phyloP scores from a whole-genome alignment of 2,888 invertebrate genomes.

The Agapetus fuscipes region DNA sequence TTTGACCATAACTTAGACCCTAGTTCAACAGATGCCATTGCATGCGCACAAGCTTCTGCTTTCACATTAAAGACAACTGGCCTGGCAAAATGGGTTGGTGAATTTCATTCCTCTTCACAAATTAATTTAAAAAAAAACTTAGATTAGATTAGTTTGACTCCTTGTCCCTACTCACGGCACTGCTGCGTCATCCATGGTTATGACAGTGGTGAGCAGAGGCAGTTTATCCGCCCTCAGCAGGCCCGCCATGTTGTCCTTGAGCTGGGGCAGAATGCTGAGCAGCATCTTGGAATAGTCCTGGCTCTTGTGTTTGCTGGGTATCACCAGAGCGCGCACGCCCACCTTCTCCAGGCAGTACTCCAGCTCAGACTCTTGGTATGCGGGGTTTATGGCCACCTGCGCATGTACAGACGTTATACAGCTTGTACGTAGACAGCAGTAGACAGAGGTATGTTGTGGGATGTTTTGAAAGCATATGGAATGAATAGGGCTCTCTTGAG shows the following conservation, averaged over 20 bases:
- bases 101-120: no score
- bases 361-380: conserved; percentile 62
- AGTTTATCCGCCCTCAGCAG: conserved; percentile 32
- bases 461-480: no score
- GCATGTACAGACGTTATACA: no score
- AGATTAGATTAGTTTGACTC: no score
- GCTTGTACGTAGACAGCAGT: no score
- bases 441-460: no score
- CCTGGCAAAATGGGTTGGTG: no score
- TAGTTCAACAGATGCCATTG: no score
- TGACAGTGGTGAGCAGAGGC: conserved; percentile 46
- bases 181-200: conserved; percentile 44
- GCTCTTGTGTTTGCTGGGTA: conserved; percentile 51
- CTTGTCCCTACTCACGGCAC: conserved; percentile 49
- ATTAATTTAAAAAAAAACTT: no score
- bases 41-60: no score
- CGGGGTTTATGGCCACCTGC: conserved; percentile 73
- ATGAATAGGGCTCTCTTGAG: conserved; percentile 39
- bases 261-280: conserved; percentile 47
- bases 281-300: conserved; percentile 60
- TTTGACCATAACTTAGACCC: no score
- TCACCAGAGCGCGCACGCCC: conserved; percentile 55
- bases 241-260: conserved; percentile 38
- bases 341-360: conserved; percentile 66
- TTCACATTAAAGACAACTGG: no score